Percentiles rank a stretch among this genome's conserved stretches.
These are phyloP conservation scores for Taxidea taxus DNA, from an alignment of 2,113 vertebrate genomes.

Conservation along the genomic window DNA sequence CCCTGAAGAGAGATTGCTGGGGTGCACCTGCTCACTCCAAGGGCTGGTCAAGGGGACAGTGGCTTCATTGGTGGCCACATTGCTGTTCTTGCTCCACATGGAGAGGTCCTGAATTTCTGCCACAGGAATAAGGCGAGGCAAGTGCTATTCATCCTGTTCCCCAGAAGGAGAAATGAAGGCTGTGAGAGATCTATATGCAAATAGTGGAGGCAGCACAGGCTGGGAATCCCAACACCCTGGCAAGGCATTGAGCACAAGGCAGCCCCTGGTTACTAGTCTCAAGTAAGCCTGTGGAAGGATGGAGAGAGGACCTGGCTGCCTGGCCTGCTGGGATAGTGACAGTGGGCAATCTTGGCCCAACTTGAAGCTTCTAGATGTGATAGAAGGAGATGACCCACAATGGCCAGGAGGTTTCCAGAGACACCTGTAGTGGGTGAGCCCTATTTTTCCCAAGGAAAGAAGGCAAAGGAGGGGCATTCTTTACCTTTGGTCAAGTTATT, in stretches of 20 bases:
- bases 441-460: background rate
- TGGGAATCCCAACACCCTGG: no score
- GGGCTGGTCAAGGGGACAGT: no score
- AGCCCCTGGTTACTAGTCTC: background rate
- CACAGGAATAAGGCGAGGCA: no score
- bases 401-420: background rate
- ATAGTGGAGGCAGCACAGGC: background rate
- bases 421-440: background rate
- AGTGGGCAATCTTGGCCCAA: background rate
- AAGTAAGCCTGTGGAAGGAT: background rate
- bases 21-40: no score
- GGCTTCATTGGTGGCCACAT: background rate
- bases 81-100: background rate
- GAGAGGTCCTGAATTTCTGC: background rate
- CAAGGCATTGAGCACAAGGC: background rate
- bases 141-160: background rate
- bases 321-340: background rate
- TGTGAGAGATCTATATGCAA: background rate
- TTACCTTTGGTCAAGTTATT: background rate
- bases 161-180: background rate
- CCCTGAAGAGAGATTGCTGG: no score
- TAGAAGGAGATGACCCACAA: background rate
- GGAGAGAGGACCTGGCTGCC: background rate
- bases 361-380: background rate
- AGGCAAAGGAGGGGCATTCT: background rate